These are phyloP conservation scores for Zalophus californianus DNA, from an alignment of 2,797 vertebrate species.

Conservation along the genomic window DNA sequence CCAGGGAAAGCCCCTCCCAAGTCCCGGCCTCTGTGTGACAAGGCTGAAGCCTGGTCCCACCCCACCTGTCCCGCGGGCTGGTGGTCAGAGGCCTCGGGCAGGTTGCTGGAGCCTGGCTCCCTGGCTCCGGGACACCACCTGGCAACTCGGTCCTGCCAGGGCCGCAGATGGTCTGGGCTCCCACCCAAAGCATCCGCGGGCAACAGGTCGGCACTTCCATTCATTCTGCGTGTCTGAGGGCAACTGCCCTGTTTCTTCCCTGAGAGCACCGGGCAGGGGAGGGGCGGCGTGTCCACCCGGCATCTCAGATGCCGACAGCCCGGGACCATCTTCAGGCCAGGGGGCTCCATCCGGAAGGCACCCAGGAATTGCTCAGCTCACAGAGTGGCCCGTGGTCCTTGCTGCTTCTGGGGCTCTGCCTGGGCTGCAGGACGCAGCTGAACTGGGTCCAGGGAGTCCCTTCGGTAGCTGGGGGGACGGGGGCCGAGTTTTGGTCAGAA, in stretches of 20 bases:
- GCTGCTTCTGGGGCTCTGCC: not conserved
- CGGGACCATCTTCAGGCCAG: accelerated
- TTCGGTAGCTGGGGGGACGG: accelerated
- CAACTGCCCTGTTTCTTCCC: not conserved
- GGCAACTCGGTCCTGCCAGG: not conserved
- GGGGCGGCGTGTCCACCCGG: not conserved
- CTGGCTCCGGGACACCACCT: not conserved
- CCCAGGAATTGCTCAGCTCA: not conserved
- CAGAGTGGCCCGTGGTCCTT: not conserved
- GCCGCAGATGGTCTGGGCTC: not conserved
- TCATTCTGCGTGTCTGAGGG: not conserved
- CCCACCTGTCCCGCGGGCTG: not conserved
- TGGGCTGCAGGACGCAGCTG: not conserved
- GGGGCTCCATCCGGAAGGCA: not conserved
- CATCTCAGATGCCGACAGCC: not conserved
- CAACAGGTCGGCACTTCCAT: not conserved
- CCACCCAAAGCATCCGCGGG: not conserved
- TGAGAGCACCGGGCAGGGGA: accelerated
- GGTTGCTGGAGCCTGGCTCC: not conserved
- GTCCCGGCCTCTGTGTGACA: accelerated
- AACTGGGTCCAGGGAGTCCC: not conserved
- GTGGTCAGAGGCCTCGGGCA: not conserved
- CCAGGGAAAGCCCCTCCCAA: not conserved
- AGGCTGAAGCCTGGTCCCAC: not conserved
- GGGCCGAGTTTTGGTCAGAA: not conserved